A percentile compares a stretch with the other conserved stretches of the same genome.
phyloP scores from a whole-genome alignment of 2,113 vertebrate genomes.

The Bubo bubo region DNA sequence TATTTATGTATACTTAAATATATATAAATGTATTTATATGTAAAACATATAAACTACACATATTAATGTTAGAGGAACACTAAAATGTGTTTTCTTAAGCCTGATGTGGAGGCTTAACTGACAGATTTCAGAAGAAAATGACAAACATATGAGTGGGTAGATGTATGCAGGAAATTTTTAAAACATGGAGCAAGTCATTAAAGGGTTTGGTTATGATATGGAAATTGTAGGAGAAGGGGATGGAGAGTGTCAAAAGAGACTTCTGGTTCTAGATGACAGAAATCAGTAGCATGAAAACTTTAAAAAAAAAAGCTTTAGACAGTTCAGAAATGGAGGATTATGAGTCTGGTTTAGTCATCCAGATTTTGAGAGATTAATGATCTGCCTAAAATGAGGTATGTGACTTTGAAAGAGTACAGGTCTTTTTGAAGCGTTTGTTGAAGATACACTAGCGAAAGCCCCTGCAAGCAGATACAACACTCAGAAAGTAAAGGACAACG shows the following conservation, averaged over 20 bases:
- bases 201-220: not conserved
- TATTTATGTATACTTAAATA: too few relatives aligned
- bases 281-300: not conserved
- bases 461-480: not conserved
- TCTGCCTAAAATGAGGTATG: not conserved
- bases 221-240: not conserved
- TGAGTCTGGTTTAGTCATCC: not conserved
- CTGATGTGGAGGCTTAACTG: not conserved
- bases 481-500: not conserved
- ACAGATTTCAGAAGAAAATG: not conserved
- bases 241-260: not conserved
- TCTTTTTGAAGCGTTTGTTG: not conserved
- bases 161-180: not conserved
- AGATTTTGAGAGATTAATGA: not conserved
- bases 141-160: not conserved
- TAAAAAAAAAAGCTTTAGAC: not conserved
- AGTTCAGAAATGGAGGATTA: not conserved
- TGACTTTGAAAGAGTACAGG: not conserved
- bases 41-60: not conserved
- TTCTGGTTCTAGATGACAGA: not conserved
- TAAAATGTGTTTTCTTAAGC: not conserved
- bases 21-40: not conserved
- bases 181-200: not conserved
- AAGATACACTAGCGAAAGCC: not conserved
- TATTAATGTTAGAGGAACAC: not conserved